phyloP scores from a whole-genome alignment of 2,113 vertebrate species.

The Microcebus griseorufus region DNA sequence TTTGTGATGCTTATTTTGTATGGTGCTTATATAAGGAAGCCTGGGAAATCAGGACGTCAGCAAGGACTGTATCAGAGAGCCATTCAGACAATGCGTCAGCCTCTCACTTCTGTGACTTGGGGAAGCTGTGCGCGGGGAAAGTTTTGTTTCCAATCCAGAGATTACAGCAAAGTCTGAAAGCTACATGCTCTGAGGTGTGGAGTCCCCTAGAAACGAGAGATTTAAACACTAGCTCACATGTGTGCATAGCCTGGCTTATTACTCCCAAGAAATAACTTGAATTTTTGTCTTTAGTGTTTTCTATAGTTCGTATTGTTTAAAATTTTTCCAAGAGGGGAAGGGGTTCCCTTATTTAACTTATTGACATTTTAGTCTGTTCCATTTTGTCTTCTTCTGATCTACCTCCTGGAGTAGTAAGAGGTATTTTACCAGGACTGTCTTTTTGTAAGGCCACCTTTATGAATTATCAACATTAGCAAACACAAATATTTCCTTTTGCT shows the following conservation, averaged over 20 bases:
- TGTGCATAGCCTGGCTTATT: not conserved
- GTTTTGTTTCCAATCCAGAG: not conserved
- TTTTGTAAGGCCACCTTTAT: not conserved
- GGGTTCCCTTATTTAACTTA: not conserved
- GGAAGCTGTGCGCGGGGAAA: not conserved
- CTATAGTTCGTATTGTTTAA: not conserved
- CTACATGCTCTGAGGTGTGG: not conserved
- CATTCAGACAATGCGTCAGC: not conserved
- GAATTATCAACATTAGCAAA: not conserved
- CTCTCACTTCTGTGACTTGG: not conserved
- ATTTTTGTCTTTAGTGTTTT: not conserved
- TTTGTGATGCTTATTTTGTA: not conserved
- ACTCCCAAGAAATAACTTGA: not conserved
- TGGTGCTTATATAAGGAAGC: not conserved
- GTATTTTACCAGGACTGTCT: not conserved
- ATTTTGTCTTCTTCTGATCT: not conserved
- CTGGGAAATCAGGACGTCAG: not conserved
- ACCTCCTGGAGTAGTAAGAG: not conserved
- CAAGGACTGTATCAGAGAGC: not conserved
- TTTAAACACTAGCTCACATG: not conserved
- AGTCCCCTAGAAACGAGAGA: not conserved
- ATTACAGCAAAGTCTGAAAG: not conserved
- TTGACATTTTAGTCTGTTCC: not conserved
- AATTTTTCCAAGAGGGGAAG: not conserved
- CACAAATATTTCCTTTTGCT: conserved; percentile 9